Evolutionary conservation across 1,140 invertebrate species (phyloP).

Genomic region (Bombus sibiricus): DNA sequence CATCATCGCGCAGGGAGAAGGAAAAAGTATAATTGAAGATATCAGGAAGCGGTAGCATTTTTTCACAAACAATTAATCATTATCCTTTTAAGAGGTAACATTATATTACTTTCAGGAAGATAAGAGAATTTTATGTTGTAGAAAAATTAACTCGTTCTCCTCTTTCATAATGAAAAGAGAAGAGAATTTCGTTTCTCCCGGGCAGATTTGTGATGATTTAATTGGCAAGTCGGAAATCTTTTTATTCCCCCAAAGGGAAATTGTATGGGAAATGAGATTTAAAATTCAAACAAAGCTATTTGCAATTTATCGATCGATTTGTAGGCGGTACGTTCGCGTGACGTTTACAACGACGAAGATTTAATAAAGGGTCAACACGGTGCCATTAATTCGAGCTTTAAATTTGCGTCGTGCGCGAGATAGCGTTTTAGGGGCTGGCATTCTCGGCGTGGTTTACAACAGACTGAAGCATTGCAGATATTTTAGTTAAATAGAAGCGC

Average conservation of each 20-base stretch:
- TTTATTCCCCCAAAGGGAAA: neutral
- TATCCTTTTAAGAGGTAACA: too few species aligned
- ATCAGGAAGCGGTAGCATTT: neutral
- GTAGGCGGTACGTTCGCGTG: neutral
- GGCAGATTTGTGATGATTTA: accelerated
- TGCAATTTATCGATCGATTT: neutral
- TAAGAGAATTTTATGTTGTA: too few species aligned
- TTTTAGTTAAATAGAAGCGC: neutral
- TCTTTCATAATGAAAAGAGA: too few species aligned
- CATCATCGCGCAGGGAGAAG: neutral
- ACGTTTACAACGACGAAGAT: neutral
- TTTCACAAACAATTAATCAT: neutral
- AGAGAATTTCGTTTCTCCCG: too few species aligned
- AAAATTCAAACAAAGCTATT: neutral
- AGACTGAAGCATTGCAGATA: neutral
- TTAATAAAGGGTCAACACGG: conserved; percentile 10
- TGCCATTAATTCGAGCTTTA: conserved; percentile 5
- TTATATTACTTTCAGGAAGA: too few species aligned
- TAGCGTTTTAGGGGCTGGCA: neutral
- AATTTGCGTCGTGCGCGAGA: neutral
- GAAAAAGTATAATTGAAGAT: neutral
- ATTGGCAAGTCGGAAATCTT: neutral
- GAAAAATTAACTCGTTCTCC: too few species aligned
- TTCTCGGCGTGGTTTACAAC: neutral
- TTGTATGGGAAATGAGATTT: neutral